Base-by-base conservation (phyloP, 2,888 invertebrate genomes). In the Trissoscelio sp. region DNA sequence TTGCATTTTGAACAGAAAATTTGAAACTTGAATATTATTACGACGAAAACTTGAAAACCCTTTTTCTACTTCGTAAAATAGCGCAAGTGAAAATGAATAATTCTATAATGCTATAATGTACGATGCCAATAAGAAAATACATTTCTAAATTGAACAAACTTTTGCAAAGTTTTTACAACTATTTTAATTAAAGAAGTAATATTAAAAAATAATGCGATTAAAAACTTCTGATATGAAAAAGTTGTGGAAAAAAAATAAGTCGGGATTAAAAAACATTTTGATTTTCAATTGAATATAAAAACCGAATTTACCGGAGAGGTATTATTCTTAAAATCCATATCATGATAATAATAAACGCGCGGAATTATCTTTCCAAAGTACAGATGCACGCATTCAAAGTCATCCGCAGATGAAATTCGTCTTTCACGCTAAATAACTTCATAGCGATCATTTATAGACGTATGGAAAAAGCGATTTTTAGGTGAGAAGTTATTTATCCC, bases 401-500 rank as follows among this genome's bases (percentile, higher is more conserved):
- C 28, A 44, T 44, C 7, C 11, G 24, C 18, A n/a, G 18, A 64
- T 42, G 48, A 64, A 64, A 64, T 48, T 5, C 28, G 46, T 20
- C 34, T 55, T 42, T 67, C 11, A 11, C 28, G 22, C 24, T 51
- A 46, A 44, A 69, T 69, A 55, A 57, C 11, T 57, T 28, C 44
- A 34, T 46, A 34, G 57, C 57, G 20, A 69, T 69, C 57, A 22
- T 31, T 42, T 28, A 39, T 28, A 16, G 42, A n/a, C 22, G 14
- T 46, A 62, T 28, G 28, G 28, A 46, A 1, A 20, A 31, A 39
- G 53, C 24, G 18, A 53, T 55, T 67, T 69, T 69, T 44, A 44
- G 28, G 51, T 44, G 55, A 44, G 37, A 58, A 58, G 58, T 58
- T 58, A 24, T 70, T 70, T 58, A 70, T 70, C 48, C 58, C 39